These are phyloP conservation scores for Epizoanthus ramosus DNA, from an alignment of 92 coral and sea anemone genomes.

Conservation along the genomic window DNA sequence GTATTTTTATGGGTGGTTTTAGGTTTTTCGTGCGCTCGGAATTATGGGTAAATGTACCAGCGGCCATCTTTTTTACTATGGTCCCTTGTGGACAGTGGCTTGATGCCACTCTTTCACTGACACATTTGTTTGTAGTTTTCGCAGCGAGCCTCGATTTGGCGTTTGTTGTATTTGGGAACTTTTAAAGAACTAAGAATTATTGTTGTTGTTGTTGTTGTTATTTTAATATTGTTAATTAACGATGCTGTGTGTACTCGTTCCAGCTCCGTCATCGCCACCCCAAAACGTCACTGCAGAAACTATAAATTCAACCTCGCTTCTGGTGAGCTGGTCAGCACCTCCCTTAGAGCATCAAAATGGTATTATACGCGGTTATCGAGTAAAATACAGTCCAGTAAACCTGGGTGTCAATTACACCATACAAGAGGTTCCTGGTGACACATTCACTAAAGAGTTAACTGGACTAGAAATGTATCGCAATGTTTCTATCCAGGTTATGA, in stretches of 20 bases:
- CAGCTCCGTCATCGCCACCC: constrained; percentile 40
- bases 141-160: no score
- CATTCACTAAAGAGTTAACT: neutral
- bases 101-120: no score
- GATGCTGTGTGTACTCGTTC: neutral
- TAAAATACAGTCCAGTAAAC: neutral
- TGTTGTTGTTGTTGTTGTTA: no score
- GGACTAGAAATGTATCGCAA: constrained; percentile 15
- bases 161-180: no score
- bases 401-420: neutral
- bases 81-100: no score
- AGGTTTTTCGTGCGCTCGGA: no score
- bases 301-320: constrained; percentile 25
- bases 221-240: neutral
- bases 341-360: constrained; percentile 18
- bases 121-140: no score
- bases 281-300: constrained; percentile 23
- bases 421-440: neutral
- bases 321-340: constrained; percentile 34
- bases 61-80: no score
- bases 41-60: no score
- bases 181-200: no score
- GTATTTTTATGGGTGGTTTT: no score
- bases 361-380: constrained; percentile 1
- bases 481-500: constrained; percentile 3